Conservation (phyloP, 2,113 vertebrate species). For the Tringa solitaria region DNA sequence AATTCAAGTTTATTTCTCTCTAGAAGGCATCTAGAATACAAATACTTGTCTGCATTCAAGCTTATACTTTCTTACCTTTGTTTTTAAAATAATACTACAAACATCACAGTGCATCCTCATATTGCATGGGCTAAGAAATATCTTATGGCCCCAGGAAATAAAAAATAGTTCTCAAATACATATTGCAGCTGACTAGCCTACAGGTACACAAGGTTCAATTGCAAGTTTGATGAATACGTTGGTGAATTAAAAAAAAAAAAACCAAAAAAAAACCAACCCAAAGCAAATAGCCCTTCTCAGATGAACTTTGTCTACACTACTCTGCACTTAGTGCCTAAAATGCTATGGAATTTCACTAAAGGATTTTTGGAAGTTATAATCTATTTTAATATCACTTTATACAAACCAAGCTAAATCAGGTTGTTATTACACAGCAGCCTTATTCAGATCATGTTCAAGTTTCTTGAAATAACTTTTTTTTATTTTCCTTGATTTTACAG, state of each 20-base stretch:
- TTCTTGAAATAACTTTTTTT: slow-evolving; percentile 46
- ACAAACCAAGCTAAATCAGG: neutral
- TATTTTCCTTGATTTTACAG: slow-evolving; percentile 31
- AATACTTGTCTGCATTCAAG: neutral
- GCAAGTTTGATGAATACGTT: neutral
- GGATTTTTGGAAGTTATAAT: slow-evolving; percentile 11
- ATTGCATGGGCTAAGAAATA: neutral
- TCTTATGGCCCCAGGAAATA: neutral
- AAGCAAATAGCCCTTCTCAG: neutral
- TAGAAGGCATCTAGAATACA: neutral
- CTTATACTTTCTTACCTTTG: neutral
- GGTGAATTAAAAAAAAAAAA: neutral
- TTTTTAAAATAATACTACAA: neutral
- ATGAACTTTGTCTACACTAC: neutral
- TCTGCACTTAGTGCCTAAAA: neutral
- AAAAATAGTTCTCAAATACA: neutral
- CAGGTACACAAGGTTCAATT: neutral
- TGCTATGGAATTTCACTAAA: neutral
- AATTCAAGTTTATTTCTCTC: neutral
- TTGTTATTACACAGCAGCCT: neutral
- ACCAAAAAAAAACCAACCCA: too few species aligned
- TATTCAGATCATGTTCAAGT: slow-evolving; percentile 18
- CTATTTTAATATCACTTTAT: neutral
- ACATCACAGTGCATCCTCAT: neutral
- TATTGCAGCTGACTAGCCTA: neutral